phyloP scores from a whole-genome alignment of 2,113 vertebrate species.

The Brachyhypopomus gauderio region DNA sequence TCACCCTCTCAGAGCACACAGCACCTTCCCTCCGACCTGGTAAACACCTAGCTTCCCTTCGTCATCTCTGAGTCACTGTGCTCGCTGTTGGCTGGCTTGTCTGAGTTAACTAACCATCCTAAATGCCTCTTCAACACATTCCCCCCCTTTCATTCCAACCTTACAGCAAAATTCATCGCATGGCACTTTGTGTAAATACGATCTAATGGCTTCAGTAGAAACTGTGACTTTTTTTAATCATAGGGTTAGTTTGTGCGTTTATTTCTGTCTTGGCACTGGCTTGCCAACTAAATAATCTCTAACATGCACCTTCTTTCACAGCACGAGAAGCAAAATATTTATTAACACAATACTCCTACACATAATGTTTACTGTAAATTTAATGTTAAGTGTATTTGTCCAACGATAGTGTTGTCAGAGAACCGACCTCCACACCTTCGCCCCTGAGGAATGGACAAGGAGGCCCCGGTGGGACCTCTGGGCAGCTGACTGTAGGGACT shows the following conservation, averaged over 20 bases:
- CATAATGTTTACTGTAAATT: not conserved
- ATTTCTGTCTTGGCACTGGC: not conserved
- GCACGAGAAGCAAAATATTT: constrained; percentile 14
- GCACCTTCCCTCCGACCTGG: constrained; percentile 24
- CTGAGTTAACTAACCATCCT: not conserved
- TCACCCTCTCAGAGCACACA: constrained; percentile 19
- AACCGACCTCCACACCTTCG: constrained; percentile 76
- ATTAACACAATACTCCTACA: not conserved
- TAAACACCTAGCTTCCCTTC: constrained; percentile 26
- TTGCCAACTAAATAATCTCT: not conserved
- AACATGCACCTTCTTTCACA: not conserved
- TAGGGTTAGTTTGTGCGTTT: not conserved
- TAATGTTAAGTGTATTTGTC: not conserved
- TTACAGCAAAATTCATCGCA: not conserved
- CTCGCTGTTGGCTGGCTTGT: constrained; percentile 6
- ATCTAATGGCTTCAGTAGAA: not conserved
- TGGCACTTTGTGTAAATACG: not conserved
- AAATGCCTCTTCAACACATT: not conserved
- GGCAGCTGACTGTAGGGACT: constrained; percentile 71
- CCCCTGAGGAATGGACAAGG: constrained; percentile 77
- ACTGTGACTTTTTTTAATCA: not conserved
- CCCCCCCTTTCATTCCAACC: not conserved
- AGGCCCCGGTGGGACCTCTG: constrained; percentile 33
- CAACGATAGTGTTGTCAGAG: constrained; percentile 65
- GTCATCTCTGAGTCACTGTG: constrained; percentile 42